Conservation (phyloP, 2,888 invertebrate species). For the Heliconius ethilla region DNA sequence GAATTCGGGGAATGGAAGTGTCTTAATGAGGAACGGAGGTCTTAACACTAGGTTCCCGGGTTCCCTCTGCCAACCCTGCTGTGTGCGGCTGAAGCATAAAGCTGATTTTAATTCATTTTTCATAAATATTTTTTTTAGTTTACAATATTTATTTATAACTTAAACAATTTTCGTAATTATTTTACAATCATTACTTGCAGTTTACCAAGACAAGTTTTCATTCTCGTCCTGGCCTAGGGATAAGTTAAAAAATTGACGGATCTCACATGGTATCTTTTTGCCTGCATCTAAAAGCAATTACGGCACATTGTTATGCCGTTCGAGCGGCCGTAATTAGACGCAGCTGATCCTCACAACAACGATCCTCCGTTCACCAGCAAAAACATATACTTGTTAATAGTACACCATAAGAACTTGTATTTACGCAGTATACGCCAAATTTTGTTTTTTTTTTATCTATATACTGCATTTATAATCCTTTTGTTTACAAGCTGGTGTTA, state of each 20-base stretch:
- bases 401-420: slow-evolving; percentile 49
- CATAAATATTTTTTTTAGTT: too few species aligned
- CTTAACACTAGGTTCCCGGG: too few species aligned
- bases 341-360: slow-evolving; percentile 36
- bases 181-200: slow-evolving; percentile 37
- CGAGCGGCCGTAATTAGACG: slow-evolving; percentile 42
- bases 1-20: too few species aligned
- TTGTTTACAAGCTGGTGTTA: too few species aligned
- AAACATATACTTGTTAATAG: slow-evolving; percentile 48
- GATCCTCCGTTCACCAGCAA: slow-evolving; percentile 43
- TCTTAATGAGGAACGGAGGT: too few species aligned
- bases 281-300: slow-evolving; percentile 42
- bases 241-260: slow-evolving; percentile 28
- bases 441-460: background rate
- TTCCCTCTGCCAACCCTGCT: too few species aligned
- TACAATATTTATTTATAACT: too few species aligned
- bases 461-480: background rate
- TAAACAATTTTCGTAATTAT: background rate
- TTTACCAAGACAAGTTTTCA: background rate
- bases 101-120: too few species aligned
- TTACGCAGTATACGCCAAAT: background rate
- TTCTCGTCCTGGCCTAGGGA: slow-evolving; percentile 7
- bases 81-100: too few species aligned
- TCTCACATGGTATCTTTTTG: slow-evolving; percentile 39
- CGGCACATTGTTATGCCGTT: slow-evolving; percentile 40